Base-by-base conservation (phyloP, 2,113 vertebrate genomes). In the Phyllostomus hastatus region DNA sequence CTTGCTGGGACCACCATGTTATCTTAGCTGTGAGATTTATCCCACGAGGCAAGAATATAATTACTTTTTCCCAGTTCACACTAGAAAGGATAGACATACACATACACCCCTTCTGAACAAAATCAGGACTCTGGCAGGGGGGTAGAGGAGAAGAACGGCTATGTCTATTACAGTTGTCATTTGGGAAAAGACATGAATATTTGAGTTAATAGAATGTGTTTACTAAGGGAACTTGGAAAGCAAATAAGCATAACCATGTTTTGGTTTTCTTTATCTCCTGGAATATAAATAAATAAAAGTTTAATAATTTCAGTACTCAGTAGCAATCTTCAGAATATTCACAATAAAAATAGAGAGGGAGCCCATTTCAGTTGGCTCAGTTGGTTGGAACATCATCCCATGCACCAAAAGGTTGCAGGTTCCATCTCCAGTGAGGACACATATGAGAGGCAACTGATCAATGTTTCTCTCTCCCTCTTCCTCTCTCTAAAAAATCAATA, bases 241-340 rank as follows among this genome's bases (percentile, higher is more conserved):
- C 50, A 84, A 33, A 73, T 41, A 73, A 76, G 35, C 61, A 66
- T 43, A 89, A 75, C 16, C 61, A 66, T 90, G 52, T 41, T 90
- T 95, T 70, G 50, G 22, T 28, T 52, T 95, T 82, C 79, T 88
- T 96, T 73, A 54, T 48, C 59, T 88, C 69, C 12, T 95, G 31
- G 15, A 80, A 66, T 92, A 66, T 92, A 80, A 92, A 7, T 91
- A 54, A 89, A 38, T 43, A 35, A 83, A 95, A 57, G 3, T 31
- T 31, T 54, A 75, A 75, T 88, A 96, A 82, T 86, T 35, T 15
- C 33, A 57, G 33, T 78, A 67, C 33, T 92, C 14, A 41, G 2
- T 64, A 54, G 26, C 57, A 92, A 33, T 95, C 35, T 70, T 96
- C 3, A 76, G 31, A 92, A 6, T 20, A 76, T 70, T 87, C 41